phyloP scores from a whole-genome alignment of 1,140 invertebrate species.

The Plectrocnemia conspersa region DNA sequence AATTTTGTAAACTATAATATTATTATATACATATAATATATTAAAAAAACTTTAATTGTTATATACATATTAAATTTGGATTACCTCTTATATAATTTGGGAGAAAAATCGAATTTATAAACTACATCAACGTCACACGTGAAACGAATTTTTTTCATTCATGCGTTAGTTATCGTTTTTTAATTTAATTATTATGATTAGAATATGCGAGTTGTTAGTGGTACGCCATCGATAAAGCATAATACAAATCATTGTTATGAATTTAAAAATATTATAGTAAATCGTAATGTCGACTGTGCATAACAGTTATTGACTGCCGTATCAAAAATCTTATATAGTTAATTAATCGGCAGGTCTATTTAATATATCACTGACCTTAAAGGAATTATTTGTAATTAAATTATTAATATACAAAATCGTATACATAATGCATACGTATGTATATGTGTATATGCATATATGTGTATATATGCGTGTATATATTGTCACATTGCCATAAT shows the following conservation, averaged over 20 bases:
- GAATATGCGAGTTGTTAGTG: not conserved
- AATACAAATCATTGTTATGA: conserved; percentile 32
- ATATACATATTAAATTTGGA: too few species aligned
- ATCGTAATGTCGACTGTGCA: conserved; percentile 13
- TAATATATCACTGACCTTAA: conserved; percentile 47
- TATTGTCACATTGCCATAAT: too few species aligned
- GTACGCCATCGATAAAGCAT: too few species aligned
- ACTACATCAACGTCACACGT: too few species aligned
- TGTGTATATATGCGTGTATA: too few species aligned
- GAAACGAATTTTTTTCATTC: not conserved
- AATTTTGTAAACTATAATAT: too few species aligned
- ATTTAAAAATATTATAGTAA: conserved; percentile 22
- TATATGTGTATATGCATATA: too few species aligned
- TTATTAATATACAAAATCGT: conserved; percentile 29
- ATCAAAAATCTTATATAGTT: conserved; percentile 34
- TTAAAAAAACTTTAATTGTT: too few species aligned
- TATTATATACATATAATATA: too few species aligned
- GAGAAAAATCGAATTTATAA: too few species aligned
- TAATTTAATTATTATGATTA: not conserved
- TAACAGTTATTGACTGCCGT: conserved; percentile 29
- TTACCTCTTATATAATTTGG: too few species aligned
- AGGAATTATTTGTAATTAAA: conserved; percentile 43
- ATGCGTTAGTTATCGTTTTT: not conserved
- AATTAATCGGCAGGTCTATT: conserved; percentile 34
- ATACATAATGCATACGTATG: too few species aligned